A percentile compares a stretch with the other conserved stretches of the same genome.
Conservation (phyloP, 2,888 invertebrate genomes). For the Acrocyrtus sp. region DNA sequence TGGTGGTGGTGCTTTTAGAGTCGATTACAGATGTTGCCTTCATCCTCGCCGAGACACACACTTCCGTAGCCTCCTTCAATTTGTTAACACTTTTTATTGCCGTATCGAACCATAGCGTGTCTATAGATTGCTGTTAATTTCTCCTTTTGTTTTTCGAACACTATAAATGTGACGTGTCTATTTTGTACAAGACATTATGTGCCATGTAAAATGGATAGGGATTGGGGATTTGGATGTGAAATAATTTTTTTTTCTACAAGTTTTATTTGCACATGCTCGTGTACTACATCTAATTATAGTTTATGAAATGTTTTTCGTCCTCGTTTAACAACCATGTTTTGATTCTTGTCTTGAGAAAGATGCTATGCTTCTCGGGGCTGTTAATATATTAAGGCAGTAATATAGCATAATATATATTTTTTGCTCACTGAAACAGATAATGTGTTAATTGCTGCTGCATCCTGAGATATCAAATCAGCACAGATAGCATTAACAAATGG, state of each 20-base stretch:
- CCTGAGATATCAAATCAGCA: no score
- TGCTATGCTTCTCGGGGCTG: no score
- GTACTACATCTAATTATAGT: neutral
- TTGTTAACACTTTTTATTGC: constrained; percentile 36
- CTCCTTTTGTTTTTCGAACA: neutral
- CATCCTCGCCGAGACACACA: constrained; percentile 11
- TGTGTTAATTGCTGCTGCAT: no score
- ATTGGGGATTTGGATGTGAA: neutral
- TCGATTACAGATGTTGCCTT: no score
- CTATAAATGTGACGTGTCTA: no score
- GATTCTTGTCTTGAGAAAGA: no score
- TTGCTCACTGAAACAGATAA: no score
- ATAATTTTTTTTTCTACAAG: neutral
- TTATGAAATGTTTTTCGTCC: neutral
- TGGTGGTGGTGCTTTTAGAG: neutral
- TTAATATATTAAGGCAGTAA: no score
- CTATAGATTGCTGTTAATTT: neutral
- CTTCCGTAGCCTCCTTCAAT: constrained; percentile 39
- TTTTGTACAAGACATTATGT: no score
- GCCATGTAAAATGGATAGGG: neutral
- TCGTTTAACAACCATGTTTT: neutral
- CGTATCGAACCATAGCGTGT: no score
- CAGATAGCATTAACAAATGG: no score
- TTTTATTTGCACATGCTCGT: neutral
- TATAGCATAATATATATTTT: no score